Conservation (phyloP, 2,113 vertebrate species). For the Mus spicilegus region DNA sequence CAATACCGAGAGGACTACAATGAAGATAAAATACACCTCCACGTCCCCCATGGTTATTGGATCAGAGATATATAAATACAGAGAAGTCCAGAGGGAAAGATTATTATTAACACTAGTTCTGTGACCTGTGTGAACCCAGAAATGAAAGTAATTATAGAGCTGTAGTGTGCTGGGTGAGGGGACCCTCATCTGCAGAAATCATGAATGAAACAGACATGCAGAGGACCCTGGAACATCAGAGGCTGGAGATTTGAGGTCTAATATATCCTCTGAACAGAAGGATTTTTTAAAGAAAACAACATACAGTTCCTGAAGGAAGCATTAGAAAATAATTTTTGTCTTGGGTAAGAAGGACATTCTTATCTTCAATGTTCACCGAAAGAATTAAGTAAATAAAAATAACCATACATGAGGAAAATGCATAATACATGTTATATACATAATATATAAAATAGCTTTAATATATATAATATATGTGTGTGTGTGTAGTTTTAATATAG, state of each 20-base stretch:
- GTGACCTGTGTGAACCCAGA: constrained; percentile 76
- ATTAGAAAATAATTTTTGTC: not conserved
- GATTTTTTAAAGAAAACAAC: not conserved
- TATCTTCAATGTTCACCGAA: constrained; percentile 34
- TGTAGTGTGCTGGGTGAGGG: constrained; percentile 35
- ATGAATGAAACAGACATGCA: constrained; percentile 49
- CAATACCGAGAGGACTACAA: constrained; percentile 81
- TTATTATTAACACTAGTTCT: constrained; percentile 79
- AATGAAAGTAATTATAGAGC: constrained; percentile 64
- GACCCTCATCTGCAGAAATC: constrained; percentile 47
- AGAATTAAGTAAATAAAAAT: constrained; percentile 53
- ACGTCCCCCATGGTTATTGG: constrained; percentile 78
- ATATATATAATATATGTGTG: too few relatives aligned
- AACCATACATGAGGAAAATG: constrained; percentile 20
- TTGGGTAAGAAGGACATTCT: not conserved
- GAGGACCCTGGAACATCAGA: not conserved
- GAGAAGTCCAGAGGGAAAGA: constrained; percentile 83
- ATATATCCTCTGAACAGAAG: not conserved
- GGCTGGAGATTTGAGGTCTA: not conserved
- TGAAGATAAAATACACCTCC: constrained; percentile 84
- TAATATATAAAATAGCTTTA: too few relatives aligned
- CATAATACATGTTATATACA: not conserved
- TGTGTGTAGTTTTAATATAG: constrained; percentile 23
- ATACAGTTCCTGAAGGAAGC: not conserved
- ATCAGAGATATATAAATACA: constrained; percentile 83